Evolutionary conservation across 2,888 invertebrate genomes (phyloP).

Genomic region (Acanthopleura granulata): DNA sequence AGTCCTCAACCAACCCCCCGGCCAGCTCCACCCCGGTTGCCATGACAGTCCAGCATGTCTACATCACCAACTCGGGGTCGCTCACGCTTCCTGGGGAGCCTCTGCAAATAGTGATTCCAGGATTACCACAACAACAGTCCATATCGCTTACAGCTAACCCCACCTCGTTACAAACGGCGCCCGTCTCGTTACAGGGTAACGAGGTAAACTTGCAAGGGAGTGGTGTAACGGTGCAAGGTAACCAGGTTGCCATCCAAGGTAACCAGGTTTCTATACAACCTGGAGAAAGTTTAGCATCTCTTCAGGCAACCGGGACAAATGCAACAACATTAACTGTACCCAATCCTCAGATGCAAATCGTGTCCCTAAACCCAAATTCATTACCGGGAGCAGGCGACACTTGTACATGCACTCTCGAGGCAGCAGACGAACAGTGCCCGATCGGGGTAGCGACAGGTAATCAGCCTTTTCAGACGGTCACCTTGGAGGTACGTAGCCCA

Average conservation of each 20-base stretch:
- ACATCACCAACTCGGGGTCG: not conserved
- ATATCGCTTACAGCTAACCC: not conserved
- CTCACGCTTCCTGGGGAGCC: not conserved
- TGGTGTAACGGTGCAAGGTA: not conserved
- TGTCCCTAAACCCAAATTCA: not conserved
- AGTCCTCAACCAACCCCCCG: not conserved
- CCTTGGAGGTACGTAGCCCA: not conserved
- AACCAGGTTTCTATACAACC: not conserved
- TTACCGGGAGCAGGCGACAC: not conserved
- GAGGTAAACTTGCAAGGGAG: not conserved
- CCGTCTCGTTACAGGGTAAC: not conserved
- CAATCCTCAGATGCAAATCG: not conserved
- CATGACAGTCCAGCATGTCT: slow-evolving; percentile 1
- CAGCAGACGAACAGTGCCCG: slow-evolving; percentile 1
- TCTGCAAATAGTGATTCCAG: slow-evolving; percentile 7
- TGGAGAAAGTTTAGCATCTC: not conserved
- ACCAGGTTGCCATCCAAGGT: not conserved
- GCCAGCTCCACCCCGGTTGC: not conserved
- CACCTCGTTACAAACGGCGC: too few relatives aligned
- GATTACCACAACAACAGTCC: slow-evolving; percentile 6
- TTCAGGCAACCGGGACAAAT: not conserved
- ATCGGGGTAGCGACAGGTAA: not conserved
- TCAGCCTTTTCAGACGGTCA: not conserved
- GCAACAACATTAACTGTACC: not conserved
- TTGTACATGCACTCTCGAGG: slow-evolving; percentile 11